Evolutionary conservation across 2,888 invertebrate species (phyloP), one percentile per base, ranked within the genome.

Genomic region (Scrobipalpa costella): DNA sequence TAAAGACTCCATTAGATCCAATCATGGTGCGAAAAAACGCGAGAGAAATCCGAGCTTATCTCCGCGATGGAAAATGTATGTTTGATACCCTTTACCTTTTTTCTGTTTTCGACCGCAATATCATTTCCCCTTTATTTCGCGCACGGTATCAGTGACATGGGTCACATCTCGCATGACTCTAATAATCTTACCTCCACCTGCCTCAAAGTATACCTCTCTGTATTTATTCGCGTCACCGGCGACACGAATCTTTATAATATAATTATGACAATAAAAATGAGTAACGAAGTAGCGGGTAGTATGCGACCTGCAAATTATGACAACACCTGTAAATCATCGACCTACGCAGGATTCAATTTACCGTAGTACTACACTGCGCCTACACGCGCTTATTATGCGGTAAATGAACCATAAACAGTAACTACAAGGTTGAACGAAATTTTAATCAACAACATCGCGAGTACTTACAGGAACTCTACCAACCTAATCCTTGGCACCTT

Each of bases 341-440:
- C 58, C 58, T 38, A 58, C 58, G 44, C 58, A 21, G 21, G 9
- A 36, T 58, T 17, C 21, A 40, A 47, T 47, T 60, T n/a, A 44
- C 7, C 27, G 47, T 60, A 60, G 59, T 60, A 60, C 60, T 60
- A 60, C 60, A 49, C 3, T 19, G 5, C 49, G 60, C 60, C 60
- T 34, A 60, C 60, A 60, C 47, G n/a, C 38, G 47, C 9, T 49
- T 34, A 34, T 49, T 49, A 33, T 15, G 34, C 60, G 49, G 49
- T 47, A 60, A 60, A 60, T 49, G 60, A 60, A 49, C 49, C n/a
- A 34, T 47, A 33, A 47, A 27, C 44, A 34, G 27, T 59, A 44
- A 40, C 44, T 59, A 59, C 38, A 59, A 59, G 44, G 55, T 21
- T 55, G 55, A 55, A 55, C 34, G 34, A 34, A 55, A 34, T 34